phyloP scores from a whole-genome alignment of 2,797 vertebrate species.

The Picus viridis region DNA sequence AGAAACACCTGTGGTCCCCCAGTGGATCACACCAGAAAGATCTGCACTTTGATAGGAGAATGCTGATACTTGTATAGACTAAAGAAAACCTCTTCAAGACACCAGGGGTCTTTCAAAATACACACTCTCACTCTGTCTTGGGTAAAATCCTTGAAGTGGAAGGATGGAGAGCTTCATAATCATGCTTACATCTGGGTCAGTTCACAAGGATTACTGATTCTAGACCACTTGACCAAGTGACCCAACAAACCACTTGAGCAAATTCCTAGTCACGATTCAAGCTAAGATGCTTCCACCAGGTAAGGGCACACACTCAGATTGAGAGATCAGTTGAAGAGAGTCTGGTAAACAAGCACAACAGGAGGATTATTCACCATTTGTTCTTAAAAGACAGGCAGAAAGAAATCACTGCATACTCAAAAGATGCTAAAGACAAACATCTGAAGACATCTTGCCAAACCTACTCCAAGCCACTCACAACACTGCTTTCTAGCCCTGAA shows the following conservation, averaged over 20 bases:
- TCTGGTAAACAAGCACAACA: background rate
- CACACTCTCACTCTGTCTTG: background rate
- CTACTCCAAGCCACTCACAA: background rate
- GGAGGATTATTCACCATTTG: background rate
- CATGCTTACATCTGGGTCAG: background rate
- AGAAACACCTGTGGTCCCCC: background rate
- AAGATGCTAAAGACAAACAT: background rate
- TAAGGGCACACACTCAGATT: background rate
- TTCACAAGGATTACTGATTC: background rate
- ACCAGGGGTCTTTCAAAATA: background rate
- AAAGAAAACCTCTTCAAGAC: background rate
- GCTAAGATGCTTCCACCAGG: background rate
- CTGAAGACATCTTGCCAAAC: background rate
- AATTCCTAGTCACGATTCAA: background rate
- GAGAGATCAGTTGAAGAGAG: background rate
- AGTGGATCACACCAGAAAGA: background rate
- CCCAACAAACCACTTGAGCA: background rate
- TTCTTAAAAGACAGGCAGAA: background rate
- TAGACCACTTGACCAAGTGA: background rate
- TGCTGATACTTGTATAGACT: background rate
- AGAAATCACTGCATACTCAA: background rate
- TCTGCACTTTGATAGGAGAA: background rate
- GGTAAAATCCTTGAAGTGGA: background rate
- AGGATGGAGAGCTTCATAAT: background rate
- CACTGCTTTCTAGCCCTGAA: background rate